phyloP scores from a whole-genome alignment of 1,140 invertebrate species.

The Drosophila parabipectinata region DNA sequence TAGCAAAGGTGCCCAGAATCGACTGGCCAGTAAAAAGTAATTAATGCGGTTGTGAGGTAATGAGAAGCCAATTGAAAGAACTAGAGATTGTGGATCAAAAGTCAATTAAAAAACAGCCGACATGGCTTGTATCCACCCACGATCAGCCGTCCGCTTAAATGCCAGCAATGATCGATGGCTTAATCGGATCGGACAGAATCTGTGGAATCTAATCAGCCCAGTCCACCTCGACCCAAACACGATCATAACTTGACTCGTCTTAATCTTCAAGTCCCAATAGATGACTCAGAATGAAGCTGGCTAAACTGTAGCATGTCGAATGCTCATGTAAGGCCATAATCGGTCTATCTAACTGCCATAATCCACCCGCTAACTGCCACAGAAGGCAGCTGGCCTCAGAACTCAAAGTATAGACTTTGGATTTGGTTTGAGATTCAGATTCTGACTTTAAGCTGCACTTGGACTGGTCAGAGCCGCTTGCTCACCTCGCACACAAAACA shows the following conservation, averaged over 20 bases:
- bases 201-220: slow-evolving; percentile 34
- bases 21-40: slow-evolving; percentile 15
- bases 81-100: slow-evolving; percentile 18
- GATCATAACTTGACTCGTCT: slow-evolving; percentile 30
- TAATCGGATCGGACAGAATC: slow-evolving; percentile 38
- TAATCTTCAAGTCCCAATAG: slow-evolving; percentile 19
- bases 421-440: slow-evolving; percentile 9
- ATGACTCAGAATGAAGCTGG: slow-evolving; percentile 47
- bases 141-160: slow-evolving; percentile 30
- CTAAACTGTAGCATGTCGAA: slow-evolving; percentile 64
- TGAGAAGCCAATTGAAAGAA: slow-evolving; percentile 25
- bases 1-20: slow-evolving; percentile 19
- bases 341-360: slow-evolving; percentile 36
- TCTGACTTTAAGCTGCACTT: slow-evolving; percentile 8
- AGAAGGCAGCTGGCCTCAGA: slow-evolving; percentile 56
- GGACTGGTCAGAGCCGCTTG: slow-evolving; percentile 34
- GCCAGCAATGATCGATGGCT: slow-evolving; percentile 51
- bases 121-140: slow-evolving; percentile 35
- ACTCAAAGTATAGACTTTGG: slow-evolving; percentile 11
- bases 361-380: slow-evolving; percentile 64
- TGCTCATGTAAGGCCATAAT: slow-evolving; percentile 67
- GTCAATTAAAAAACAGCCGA: slow-evolving; percentile 15
- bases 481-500: slow-evolving; percentile 60
- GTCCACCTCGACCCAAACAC: slow-evolving; percentile 52
- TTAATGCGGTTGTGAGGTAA: slow-evolving; percentile 30